Percentiles rank a stretch among this genome's conserved stretches.
Conservation (phyloP, 2,888 invertebrate species). For the Coelinius sp. region DNA sequence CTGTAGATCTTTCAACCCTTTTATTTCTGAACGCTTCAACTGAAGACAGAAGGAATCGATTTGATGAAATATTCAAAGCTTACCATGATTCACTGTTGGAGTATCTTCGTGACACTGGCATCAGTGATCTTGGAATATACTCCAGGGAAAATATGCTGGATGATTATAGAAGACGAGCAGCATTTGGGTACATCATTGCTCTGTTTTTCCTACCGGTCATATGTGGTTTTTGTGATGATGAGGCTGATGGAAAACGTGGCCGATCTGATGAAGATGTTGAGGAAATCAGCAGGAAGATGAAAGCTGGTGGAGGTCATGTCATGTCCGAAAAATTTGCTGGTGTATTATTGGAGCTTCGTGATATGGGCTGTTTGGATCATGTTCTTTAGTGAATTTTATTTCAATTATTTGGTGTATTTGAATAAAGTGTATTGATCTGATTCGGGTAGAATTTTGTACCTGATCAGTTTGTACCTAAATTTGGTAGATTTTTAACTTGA, state of each 20-base stretch:
- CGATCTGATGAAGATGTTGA: fast-evolving
- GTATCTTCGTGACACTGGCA: slow-evolving; percentile 47
- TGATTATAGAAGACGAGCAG: slow-evolving; percentile 54
- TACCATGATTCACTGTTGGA: slow-evolving; percentile 56
- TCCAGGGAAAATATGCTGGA: slow-evolving; percentile 53
- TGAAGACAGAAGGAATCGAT: slow-evolving; percentile 38
- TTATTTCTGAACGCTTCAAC: slow-evolving; percentile 49
- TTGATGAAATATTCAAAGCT: slow-evolving; percentile 50
- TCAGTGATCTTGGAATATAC: slow-evolving; percentile 51
- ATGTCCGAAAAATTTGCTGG: slow-evolving; percentile 55
- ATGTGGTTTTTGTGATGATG: background rate
- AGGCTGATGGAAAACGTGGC: background rate
- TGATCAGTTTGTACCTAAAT: too few relatives aligned
- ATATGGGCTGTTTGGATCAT: slow-evolving; percentile 53
- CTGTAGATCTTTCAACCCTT: slow-evolving; percentile 60
- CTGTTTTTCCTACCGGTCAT: slow-evolving; percentile 50
- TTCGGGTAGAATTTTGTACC: too few relatives aligned
- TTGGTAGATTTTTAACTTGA: too few relatives aligned
- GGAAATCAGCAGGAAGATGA: background rate
- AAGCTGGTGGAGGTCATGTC: slow-evolving; percentile 55
- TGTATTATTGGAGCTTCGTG: slow-evolving; percentile 57
- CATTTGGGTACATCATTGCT: slow-evolving; percentile 57
- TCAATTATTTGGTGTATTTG: too few relatives aligned
- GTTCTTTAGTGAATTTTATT: slow-evolving; percentile 33
- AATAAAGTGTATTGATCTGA: too few relatives aligned